Percentiles rank a stretch among this genome's conserved stretches.
These are phyloP conservation scores for Ctenodactylus gundi DNA, from an alignment of 2,113 vertebrate genomes.

Conservation along the genomic window DNA sequence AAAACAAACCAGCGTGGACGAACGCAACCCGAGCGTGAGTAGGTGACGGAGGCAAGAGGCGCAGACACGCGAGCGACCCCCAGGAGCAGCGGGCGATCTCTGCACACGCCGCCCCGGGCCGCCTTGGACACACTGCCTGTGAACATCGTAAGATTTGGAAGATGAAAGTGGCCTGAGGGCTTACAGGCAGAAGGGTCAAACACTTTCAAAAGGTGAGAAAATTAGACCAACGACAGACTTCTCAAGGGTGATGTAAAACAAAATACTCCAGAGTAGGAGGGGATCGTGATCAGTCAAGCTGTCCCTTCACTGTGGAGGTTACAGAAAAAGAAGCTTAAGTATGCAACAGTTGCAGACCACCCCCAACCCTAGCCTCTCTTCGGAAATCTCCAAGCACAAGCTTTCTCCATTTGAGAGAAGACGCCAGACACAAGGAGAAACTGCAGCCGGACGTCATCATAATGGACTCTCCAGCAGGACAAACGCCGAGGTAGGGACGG, in stretches of 20 bases:
- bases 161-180: neutral
- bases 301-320: neutral
- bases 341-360: accelerated
- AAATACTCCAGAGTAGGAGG: neutral
- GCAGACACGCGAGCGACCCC: no score
- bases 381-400: accelerated
- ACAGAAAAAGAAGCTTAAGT: neutral
- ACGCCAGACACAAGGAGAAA: no score
- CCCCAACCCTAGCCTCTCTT: accelerated
- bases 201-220: neutral
- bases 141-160: neutral
- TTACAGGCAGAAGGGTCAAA: neutral
- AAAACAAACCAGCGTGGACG: accelerated
- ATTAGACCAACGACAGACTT: neutral
- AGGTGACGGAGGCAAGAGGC: no score
- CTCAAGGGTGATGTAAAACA: no score
- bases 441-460: neutral
- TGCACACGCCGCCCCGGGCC: accelerated
- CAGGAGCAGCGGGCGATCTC: accelerated
- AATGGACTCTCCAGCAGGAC: no score
- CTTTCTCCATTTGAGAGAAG: accelerated
- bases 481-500: no score
- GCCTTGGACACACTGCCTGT: neutral
- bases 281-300: neutral
- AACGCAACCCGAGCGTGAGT: accelerated